Conservation (phyloP, 2,797 vertebrate species). For the Sebastes kiyomatsui region DNA sequence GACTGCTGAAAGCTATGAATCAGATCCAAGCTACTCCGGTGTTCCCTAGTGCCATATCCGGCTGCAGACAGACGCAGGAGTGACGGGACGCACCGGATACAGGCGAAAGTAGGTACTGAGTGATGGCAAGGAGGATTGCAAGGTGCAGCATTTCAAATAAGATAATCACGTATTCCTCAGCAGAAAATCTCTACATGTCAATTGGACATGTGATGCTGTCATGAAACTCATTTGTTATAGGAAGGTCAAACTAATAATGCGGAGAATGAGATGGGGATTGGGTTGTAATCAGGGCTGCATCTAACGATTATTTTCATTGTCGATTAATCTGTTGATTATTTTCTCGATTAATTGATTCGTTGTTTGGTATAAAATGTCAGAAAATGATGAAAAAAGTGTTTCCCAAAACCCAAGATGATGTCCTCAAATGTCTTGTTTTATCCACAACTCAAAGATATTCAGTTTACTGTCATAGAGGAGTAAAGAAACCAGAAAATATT, state of each 20-base stretch:
- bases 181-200: background rate
- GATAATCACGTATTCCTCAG: background rate
- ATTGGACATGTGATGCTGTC: background rate
- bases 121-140: constrained; percentile 40
- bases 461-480: no score
- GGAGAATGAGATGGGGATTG: background rate
- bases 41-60: constrained; percentile 45
- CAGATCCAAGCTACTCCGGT: constrained; percentile 54
- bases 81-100: constrained; percentile 43
- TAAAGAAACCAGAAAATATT: no score
- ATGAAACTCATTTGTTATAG: background rate
- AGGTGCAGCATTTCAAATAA: constrained; percentile 42
- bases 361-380: no score
- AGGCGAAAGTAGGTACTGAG: constrained; percentile 50
- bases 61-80: constrained; percentile 38
- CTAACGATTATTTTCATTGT: no score
- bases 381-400: no score
- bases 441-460: no score
- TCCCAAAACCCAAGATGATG: no score
- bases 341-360: no score
- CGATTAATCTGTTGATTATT: no score
- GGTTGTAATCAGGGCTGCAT: background rate
- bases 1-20: constrained; percentile 70
- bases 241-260: background rate
- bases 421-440: no score